Evolutionary conservation across 2,888 invertebrate species (phyloP).

Genomic region (Latrodectus elegans): DNA sequence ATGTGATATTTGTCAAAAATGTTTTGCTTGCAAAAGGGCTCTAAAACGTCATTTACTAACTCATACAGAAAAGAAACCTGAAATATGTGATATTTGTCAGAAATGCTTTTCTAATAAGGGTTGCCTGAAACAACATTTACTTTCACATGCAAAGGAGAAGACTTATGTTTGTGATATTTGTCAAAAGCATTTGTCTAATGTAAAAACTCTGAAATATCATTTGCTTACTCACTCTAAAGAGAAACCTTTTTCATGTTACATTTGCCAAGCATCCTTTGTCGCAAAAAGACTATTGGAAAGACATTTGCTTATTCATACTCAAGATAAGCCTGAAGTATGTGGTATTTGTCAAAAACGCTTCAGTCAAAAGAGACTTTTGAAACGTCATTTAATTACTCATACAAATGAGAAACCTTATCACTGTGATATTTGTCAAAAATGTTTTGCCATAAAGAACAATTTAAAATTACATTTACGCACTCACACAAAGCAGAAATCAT

Average conservation of each 20-base stretch:
- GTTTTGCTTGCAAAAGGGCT: background rate
- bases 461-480: background rate
- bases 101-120: background rate
- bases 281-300: background rate
- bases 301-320: conserved; percentile 19
- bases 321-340: background rate
- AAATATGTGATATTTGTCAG: background rate
- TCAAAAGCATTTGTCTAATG: no score
- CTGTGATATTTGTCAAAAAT: background rate
- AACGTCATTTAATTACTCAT: conserved; percentile 4
- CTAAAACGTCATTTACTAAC: background rate
- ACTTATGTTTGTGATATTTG: background rate
- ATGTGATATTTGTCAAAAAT: conserved; percentile 1
- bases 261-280: no score
- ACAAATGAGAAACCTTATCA: background rate
- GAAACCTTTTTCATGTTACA: no score
- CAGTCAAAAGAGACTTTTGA: conserved; percentile 7
- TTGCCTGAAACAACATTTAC: background rate
- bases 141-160: background rate
- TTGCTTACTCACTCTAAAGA: no score
- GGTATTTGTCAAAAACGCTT: conserved; percentile 6
- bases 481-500: background rate
- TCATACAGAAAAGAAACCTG: background rate
- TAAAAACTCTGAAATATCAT: no score
- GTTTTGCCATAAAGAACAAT: background rate